These are phyloP conservation scores for Drosophila kikkawai DNA, from an alignment of 1,140 invertebrate species.

Conservation along the genomic window DNA sequence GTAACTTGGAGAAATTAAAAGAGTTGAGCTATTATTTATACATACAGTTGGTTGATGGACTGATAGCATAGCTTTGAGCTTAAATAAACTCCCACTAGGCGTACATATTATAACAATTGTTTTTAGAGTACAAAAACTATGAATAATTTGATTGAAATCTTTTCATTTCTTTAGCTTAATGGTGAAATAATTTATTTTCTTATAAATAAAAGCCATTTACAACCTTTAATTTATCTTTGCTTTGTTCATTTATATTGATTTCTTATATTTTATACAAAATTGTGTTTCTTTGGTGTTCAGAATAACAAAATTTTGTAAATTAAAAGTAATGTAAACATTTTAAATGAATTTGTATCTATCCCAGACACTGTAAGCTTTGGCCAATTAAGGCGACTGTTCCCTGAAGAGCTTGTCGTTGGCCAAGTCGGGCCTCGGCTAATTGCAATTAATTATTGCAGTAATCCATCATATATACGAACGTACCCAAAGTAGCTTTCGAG, in stretches of 20 bases:
- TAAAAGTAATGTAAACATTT: not conserved
- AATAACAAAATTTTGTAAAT: too few species aligned
- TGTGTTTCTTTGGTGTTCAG: not conserved
- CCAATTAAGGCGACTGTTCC: conserved; percentile 23
- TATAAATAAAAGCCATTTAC: not conserved
- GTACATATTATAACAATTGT: not conserved
- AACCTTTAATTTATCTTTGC: not conserved
- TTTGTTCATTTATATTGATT: not conserved
- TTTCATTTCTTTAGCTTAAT: not conserved
- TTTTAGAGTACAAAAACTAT: not conserved
- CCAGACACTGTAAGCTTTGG: not conserved
- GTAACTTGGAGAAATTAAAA: not conserved
- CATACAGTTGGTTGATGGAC: not conserved
- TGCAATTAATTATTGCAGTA: conserved; percentile 81
- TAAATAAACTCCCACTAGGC: not conserved
- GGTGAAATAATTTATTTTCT: not conserved
- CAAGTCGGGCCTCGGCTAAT: conserved; percentile 61
- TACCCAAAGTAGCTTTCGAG: conserved; percentile 29
- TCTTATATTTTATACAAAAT: not conserved
- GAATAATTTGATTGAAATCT: too few species aligned
- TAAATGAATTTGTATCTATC: not conserved
- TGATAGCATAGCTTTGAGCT: not conserved
- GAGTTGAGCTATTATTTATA: not conserved
- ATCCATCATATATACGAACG: conserved; percentile 64
- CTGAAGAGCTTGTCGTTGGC: conserved; percentile 15